Percentiles rank a stretch among this genome's conserved stretches.
Evolutionary conservation across 2,797 vertebrate genomes (phyloP).

Genomic region (Ammospiza maritima): DNA sequence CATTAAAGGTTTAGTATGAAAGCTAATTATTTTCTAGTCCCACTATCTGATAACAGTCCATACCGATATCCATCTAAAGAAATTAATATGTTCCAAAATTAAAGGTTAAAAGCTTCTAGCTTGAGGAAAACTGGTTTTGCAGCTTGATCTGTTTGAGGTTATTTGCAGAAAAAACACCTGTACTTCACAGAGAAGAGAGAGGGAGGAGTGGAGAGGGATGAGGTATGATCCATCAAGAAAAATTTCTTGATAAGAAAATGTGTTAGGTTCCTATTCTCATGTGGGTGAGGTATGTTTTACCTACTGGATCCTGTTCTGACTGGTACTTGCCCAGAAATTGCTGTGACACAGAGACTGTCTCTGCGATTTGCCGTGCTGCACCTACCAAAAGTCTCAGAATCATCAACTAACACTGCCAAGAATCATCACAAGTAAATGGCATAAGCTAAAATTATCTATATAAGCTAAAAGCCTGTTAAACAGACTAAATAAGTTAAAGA

Average conservation of each 20-base stretch:
- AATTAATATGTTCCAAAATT: not conserved
- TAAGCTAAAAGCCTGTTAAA: not conserved
- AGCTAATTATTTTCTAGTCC: not conserved
- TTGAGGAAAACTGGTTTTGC: not conserved
- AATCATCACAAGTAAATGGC: not conserved
- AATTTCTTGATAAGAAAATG: not conserved
- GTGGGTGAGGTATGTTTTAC: not conserved
- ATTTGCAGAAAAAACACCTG: not conserved
- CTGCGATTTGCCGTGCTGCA: not conserved
- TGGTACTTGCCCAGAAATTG: not conserved
- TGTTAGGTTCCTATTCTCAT: conserved; percentile 14
- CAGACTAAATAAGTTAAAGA: not conserved
- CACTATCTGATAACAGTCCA: not conserved
- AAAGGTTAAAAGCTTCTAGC: not conserved
- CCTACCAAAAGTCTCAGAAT: not conserved
- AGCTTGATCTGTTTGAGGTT: not conserved
- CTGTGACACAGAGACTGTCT: not conserved
- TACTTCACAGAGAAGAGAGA: not conserved
- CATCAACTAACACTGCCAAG: not conserved
- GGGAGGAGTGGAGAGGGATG: not conserved
- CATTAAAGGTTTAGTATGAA: not conserved
- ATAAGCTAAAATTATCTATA: not conserved
- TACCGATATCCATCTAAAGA: not conserved
- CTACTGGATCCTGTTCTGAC: not conserved
- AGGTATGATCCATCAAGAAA: not conserved